Percentiles rank a stretch among this genome's conserved stretches.
These are phyloP conservation scores for Percopsis omiscomaycus DNA, from an alignment of 2,797 vertebrate species.

Conservation along the genomic window DNA sequence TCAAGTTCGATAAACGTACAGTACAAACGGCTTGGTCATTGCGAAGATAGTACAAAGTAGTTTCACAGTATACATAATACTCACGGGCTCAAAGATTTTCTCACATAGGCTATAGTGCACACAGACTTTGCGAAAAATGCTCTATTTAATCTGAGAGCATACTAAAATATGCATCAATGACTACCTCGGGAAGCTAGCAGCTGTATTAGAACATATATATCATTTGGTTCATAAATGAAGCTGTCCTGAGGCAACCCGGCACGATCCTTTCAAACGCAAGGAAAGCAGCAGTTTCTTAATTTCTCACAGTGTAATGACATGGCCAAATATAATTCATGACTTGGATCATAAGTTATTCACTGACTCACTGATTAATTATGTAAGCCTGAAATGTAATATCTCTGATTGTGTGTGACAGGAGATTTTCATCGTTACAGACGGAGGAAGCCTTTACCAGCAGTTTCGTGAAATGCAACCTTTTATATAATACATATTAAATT, in stretches of 20 bases:
- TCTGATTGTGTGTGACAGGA: conserved; percentile 62
- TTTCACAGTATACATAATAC: too few relatives aligned
- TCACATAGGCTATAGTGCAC: too few relatives aligned
- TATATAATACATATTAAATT: conserved; percentile 54
- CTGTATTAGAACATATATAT: too few relatives aligned
- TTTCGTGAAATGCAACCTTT: conserved; percentile 55
- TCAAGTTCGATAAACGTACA: too few relatives aligned
- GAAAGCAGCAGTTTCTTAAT: conserved; percentile 39
- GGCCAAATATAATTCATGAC: conserved; percentile 69
- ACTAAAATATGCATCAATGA: conserved; percentile 24
- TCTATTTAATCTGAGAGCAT: conserved; percentile 22
- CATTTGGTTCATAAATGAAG: conserved; percentile 53
- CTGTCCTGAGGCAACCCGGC: conserved; percentile 31
- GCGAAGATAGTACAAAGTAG: too few relatives aligned
- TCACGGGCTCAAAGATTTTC: too few relatives aligned
- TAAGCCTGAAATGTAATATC: conserved; percentile 64
- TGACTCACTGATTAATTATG: conserved; percentile 65
- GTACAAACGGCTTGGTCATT: too few relatives aligned
- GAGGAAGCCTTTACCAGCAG: conserved; percentile 43
- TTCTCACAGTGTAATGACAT: conserved; percentile 60
- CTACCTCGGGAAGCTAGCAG: conserved; percentile 24
- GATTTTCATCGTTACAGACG: conserved; percentile 57
- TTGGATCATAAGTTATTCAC: conserved; percentile 69
- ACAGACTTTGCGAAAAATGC: neutral
- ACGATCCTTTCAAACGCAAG: conserved; percentile 43